Conservation (phyloP, 2,113 vertebrate genomes). For the Ptilonorhynchus violaceus region DNA sequence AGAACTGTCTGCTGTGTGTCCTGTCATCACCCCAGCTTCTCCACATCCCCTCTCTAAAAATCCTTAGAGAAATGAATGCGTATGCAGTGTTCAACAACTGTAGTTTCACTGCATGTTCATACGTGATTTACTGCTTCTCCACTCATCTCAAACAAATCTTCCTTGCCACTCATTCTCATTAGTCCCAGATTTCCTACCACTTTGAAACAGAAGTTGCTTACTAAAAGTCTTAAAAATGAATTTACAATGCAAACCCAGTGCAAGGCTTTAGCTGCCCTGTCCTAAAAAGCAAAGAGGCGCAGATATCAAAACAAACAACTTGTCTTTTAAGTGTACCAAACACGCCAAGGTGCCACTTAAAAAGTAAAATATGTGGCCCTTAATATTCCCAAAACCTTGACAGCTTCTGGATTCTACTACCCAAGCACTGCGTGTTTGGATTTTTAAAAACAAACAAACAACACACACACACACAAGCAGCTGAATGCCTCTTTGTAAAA, state of each 20-base stretch:
- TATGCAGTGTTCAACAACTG: background rate
- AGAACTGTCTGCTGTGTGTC: slow-evolving; percentile 5
- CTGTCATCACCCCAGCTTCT: background rate
- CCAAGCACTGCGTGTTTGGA: background rate
- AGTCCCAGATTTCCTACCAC: background rate
- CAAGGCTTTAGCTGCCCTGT: background rate
- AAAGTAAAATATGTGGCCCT: background rate
- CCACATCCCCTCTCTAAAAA: background rate
- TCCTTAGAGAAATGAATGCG: background rate
- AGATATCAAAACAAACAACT: background rate
- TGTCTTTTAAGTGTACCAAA: background rate
- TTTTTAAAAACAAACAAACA: background rate
- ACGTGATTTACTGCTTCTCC: background rate
- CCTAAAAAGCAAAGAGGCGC: background rate
- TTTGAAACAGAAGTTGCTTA: background rate
- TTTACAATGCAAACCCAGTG: background rate
- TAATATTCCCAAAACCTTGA: background rate
- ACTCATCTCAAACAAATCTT: background rate
- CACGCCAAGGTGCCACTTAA: background rate
- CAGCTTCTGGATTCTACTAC: background rate
- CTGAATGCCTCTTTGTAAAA: background rate
- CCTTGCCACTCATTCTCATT: background rate
- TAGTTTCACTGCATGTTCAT: background rate
- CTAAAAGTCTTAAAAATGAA: background rate
- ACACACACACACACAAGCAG: background rate